Base-by-base conservation (phyloP, 2,113 vertebrate species). In the Anolis sagrei region DNA sequence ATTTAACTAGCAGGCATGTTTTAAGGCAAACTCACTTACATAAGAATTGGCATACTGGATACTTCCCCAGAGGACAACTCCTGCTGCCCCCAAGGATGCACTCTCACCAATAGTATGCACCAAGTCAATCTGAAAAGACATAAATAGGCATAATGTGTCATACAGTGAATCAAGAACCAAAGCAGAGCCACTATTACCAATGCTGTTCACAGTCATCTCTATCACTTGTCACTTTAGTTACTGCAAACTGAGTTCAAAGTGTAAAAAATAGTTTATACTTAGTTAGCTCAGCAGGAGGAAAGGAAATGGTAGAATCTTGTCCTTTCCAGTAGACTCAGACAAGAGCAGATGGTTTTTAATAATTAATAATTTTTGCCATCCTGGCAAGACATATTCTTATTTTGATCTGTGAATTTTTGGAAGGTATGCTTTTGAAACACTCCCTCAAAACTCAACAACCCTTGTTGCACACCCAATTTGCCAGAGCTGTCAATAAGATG, bases 81-180 rank as follows among this genome's bases (percentile, higher is more conserved):
- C 98, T 29, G 98, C 97, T 79, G 96, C 97, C 85, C 98, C 98
- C 95, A 98, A 78, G 34, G 98, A 97, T 0, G 98, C 97, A 8
- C 98, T 98, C 89, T 99, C 98, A 80, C 98, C 98, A 1, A 99
- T 95, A 49, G 98, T 97, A 73, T 95, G 96, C 78, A 98, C 95
- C 87, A 99, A 95, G 91, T 99, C 97, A 7, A 85, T 95, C 98
- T 99, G 92, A 90, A 94, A 87, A 88, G 70, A 86, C 58, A 4
- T 4, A 79, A 19, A 34, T 32, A 76, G 79, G 34, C 85, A 64
- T 72, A 88, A 76, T 58, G 0, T 14, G 70, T 7, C 79, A 84
- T 0, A 11, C 0, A 73, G 34, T 82, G 16, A 32, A 9, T 39
- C 79, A 79, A 58, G 7, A 79, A 39, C 29, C 58, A 87, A 87